Percentiles rank a stretch among this genome's conserved stretches.
Evolutionary conservation across 2,797 vertebrate species (phyloP).

Genomic region (Coilia nasus): DNA sequence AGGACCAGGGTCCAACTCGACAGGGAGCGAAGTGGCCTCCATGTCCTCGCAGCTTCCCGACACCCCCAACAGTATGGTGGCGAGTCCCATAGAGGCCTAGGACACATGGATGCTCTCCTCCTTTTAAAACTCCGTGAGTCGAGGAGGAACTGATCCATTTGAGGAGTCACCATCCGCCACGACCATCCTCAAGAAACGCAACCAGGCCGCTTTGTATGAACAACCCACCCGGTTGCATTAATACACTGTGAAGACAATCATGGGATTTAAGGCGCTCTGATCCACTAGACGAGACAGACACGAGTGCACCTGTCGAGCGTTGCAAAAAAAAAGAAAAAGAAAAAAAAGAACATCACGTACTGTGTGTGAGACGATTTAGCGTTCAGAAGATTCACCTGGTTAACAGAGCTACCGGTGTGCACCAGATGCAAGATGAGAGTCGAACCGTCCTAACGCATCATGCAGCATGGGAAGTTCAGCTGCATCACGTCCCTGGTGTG

Average conservation of each 20-base stretch:
- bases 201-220: slow-evolving; percentile 79
- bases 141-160: slow-evolving; percentile 39
- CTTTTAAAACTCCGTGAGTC: slow-evolving; percentile 71
- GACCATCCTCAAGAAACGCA: slow-evolving; percentile 74
- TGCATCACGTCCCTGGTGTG: slow-evolving; percentile 59
- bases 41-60: slow-evolving; percentile 99
- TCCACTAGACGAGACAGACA: slow-evolving; percentile 42
- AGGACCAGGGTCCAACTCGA: slow-evolving; percentile 96
- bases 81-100: slow-evolving; percentile 98
- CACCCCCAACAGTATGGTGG: slow-evolving; percentile 99
- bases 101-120: slow-evolving; percentile 67
- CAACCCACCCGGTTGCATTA: slow-evolving; percentile 84
- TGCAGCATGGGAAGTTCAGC: slow-evolving; percentile 66
- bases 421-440: slow-evolving; percentile 68
- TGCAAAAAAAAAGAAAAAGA: slow-evolving; percentile 48
- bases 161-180: slow-evolving; percentile 26
- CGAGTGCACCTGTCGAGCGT: slow-evolving; percentile 50
- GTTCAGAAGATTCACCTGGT: slow-evolving; percentile 18
- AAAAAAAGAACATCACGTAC: background rate
- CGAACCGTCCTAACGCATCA: slow-evolving; percentile 46
- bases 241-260: slow-evolving; percentile 99
- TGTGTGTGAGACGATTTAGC: slow-evolving; percentile 22
- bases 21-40: slow-evolving; percentile 96
- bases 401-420: slow-evolving; percentile 61
- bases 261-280: slow-evolving; percentile 79